A percentile compares a stretch with the other conserved stretches of the same genome.
Conservation (phyloP, 1,140 invertebrate species). For the Carcinoscorpius rotundicauda region DNA sequence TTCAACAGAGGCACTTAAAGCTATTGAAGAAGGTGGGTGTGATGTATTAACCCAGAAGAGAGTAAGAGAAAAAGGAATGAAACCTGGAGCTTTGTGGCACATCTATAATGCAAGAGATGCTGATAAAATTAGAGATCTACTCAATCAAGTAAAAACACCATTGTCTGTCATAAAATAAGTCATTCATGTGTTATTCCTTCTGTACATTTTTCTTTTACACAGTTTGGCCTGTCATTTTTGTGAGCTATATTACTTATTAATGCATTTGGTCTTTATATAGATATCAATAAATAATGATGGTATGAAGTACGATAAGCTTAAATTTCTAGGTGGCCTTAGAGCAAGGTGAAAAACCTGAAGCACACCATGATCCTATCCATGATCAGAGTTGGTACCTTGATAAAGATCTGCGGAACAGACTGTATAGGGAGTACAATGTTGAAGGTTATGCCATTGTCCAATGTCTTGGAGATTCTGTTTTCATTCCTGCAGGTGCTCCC, state of each 20-base stretch:
- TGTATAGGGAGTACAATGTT: conserved; percentile 86
- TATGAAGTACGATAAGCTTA: too few species aligned
- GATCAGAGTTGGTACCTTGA: conserved; percentile 96
- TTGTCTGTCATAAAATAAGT: too few species aligned
- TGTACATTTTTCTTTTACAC: too few species aligned
- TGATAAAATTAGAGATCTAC: conserved; percentile 86
- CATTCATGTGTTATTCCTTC: too few species aligned
- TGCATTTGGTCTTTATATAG: too few species aligned
- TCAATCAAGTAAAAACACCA: conserved; percentile 52
- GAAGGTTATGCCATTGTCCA: conserved; percentile 92
- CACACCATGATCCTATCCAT: conserved; percentile 91
- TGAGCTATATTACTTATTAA: too few species aligned
- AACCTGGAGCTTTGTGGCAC: conserved; percentile 92
- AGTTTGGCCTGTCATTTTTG: too few species aligned
- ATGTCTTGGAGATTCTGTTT: conserved; percentile 90
- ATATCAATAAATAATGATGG: too few species aligned
- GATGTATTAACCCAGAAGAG: conserved; percentile 70
- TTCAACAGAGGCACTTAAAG: conserved; percentile 54
- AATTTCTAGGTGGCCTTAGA: conserved; percentile 44
- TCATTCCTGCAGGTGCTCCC: conserved; percentile 93
- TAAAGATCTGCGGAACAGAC: conserved; percentile 63
- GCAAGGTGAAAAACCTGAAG: conserved; percentile 66
- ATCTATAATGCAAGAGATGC: conserved; percentile 90
- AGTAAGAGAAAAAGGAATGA: conserved; percentile 61
- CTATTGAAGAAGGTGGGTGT: conserved; percentile 83